Evolutionary conservation across 1,140 invertebrate genomes (phyloP).

Genomic region (Lucilia cuprina): DNA sequence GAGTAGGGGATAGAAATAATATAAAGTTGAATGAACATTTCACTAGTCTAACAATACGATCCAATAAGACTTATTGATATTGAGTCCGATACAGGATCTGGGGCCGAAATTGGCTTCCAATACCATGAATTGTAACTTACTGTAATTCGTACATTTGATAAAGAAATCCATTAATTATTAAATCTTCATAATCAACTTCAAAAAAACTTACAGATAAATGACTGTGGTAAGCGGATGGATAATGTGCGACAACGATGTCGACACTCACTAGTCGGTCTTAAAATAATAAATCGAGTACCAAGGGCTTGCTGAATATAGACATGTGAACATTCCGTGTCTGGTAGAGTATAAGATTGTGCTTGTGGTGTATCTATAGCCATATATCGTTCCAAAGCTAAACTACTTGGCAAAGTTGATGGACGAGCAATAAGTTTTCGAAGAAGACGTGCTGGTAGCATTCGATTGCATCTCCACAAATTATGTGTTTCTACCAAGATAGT

Average conservation of each 20-base stretch:
- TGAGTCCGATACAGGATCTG: slow-evolving; percentile 65
- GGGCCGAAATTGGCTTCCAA: slow-evolving; percentile 74
- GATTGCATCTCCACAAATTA: slow-evolving; percentile 70
- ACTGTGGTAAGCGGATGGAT: slow-evolving; percentile 68
- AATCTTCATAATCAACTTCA: neutral
- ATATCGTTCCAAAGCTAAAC: slow-evolving; percentile 72
- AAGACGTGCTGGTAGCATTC: slow-evolving; percentile 69
- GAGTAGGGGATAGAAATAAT: too few relatives aligned
- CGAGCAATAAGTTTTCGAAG: slow-evolving; percentile 70
- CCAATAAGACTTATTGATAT: slow-evolving; percentile 72
- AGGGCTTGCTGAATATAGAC: slow-evolving; percentile 72
- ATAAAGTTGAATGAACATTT: neutral
- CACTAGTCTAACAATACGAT: slow-evolving; percentile 68
- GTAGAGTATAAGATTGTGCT: slow-evolving; percentile 68
- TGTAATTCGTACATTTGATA: slow-evolving; percentile 50
- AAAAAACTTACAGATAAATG: slow-evolving; percentile 71
- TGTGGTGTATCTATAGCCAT: slow-evolving; percentile 72
- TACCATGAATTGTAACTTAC: slow-evolving; percentile 84
- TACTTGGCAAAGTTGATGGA: slow-evolving; percentile 63
- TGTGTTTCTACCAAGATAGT: slow-evolving; percentile 40
- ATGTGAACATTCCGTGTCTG: slow-evolving; percentile 75
- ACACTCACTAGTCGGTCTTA: slow-evolving; percentile 74
- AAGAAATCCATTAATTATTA: neutral
- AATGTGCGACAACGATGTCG: slow-evolving; percentile 67
- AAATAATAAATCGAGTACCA: slow-evolving; percentile 70